Base-by-base conservation (phyloP, 2,113 vertebrate species). In the Callopanchax toddi region DNA sequence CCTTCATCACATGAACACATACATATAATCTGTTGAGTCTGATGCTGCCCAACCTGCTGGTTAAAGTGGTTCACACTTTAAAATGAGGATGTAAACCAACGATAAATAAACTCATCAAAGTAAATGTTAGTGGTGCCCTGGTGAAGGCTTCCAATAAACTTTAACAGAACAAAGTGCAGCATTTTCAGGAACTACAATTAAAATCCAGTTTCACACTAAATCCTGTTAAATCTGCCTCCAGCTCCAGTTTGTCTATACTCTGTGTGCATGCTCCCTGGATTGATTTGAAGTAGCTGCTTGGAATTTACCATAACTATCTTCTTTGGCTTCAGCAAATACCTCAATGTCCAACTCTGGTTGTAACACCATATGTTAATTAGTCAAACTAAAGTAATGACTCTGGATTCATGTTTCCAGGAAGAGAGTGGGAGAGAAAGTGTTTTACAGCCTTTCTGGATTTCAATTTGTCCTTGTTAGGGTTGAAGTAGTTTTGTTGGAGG, bases 401-500 rank as follows among this genome's bases (percentile, higher is more conserved):
- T 66, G 50, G n/a, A 67, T 46, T 15, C 50, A 43, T 29, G 56
- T 8, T 63, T 58, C 59, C 61, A 67, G 42, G 58, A 52, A 40
- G 43, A 16, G 39, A 20, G 42, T 23, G 6, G 57, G 53, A 64
- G 36, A 69, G 43, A 50, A 60, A 66, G 63, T 79, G 74, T 79
- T 85, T 82, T 79, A 83, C 34, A 5, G 44, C 17, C 63, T 78
- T 69, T 69, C 78, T 77, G 75, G 57, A 67, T 72, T 86, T 78
- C 73, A 76, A 74, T 83, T 81, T 84, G 81, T 79, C 49, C 61
- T 53, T 53, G 80, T 82, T 66, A 82, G 76, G 80, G 74, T 64
- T 56, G 68, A 84, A 50, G 51, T 60, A 69, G 71, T 67, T 72
- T 76, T n/a, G 49, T 48, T 21, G 10, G 23, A 50, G 62, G 82